These are phyloP conservation scores for Leptoteleia sp. DNA, from an alignment of 1,140 invertebrate genomes.

Conservation along the genomic window DNA sequence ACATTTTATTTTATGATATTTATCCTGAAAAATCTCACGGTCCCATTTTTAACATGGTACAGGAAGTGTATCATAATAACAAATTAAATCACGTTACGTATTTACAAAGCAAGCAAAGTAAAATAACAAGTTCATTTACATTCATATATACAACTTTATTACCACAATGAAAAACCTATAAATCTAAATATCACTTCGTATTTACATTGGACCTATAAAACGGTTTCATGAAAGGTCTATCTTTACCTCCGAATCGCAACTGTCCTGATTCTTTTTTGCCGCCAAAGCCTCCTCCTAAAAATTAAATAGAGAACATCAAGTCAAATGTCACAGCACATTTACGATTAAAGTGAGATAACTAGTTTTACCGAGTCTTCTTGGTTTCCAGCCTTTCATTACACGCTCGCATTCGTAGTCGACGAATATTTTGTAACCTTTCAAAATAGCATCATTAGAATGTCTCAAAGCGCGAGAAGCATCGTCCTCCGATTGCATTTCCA, in stretches of 20 bases:
- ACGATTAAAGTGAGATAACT: not conserved
- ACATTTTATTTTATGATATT: no score
- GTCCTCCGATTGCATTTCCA: constrained; percentile 87
- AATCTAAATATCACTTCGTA: no score
- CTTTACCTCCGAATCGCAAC: constrained; percentile 90
- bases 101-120: no score
- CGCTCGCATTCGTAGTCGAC: constrained; percentile 87
- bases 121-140: no score
- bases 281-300: constrained; percentile 90
- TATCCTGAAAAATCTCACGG: no score
- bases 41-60: no score
- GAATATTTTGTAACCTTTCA: constrained; percentile 85
- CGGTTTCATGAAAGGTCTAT: constrained; percentile 88
- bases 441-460: constrained; percentile 81
- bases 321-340: not conserved
- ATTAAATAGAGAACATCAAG: constrained; percentile 12
- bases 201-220: no score
- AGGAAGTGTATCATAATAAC: no score
- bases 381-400: constrained; percentile 89
- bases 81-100: no score
- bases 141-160: no score
- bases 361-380: constrained; percentile 87
- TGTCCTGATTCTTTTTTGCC: constrained; percentile 94
- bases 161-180: no score
- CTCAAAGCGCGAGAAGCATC: constrained; percentile 84